Base-by-base conservation (phyloP, 2,113 vertebrate species). In the Tauraco erythrolophus region DNA sequence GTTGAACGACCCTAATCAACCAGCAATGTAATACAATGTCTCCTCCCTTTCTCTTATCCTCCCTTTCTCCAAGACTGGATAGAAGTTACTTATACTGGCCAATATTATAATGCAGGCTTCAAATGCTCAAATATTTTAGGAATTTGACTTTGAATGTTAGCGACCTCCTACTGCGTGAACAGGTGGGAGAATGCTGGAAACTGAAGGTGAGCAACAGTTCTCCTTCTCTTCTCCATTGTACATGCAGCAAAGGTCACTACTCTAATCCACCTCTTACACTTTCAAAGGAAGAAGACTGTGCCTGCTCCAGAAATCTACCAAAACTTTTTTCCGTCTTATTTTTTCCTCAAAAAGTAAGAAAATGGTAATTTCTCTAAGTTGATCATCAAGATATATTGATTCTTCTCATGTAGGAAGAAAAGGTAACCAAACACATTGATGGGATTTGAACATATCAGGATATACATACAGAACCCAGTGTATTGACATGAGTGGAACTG, bases 171-270 rank as follows among this genome's bases (percentile, higher is more conserved):
- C 82, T 50, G 92, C 0, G 45, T 70, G 94, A 97, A 69, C 92
- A 96, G 91, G 87, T 95, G 94, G 81, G 69, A 92, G 48, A 94
- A 95, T 70, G 84, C 58, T 96, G 95, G 96, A 96, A 95, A 85
- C 70, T 7, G 9, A 95, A 94, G 81, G 74, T 62, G 58, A 97
- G 81, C 91, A 97, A 94, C 61, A 95, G 41, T 75, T 91, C 91
- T 94, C 74, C 92, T 97, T 95, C 84, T n/a, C n/a, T 84, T 92
- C 87, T 94, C 41, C 37, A 45, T 76, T 79, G 77, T 50, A 89
- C 2, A 0, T 72, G 53, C 74, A 72, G 25, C 19, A 94, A 88
- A 97, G 92, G 91, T 97, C 89, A 77, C 74, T 79, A 31, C 35
- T 82, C 54, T 53, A 37, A 79, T 33, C 77, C 28, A 43, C 11